phyloP scores from a whole-genome alignment of 2,113 vertebrate genomes.

The Caloenas nicobarica region DNA sequence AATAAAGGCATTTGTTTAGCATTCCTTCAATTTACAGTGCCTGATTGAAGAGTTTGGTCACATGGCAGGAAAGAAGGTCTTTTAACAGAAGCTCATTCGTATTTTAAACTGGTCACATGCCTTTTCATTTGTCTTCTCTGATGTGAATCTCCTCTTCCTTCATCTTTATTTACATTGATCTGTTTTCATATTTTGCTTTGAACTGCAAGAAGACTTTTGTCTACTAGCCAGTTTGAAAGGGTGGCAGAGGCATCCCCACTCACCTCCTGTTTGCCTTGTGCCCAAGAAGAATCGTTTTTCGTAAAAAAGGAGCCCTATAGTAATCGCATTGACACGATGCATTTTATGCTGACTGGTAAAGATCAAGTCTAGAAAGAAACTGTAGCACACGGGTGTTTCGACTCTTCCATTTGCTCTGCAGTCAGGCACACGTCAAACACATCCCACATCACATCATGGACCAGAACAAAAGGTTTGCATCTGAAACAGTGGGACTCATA shows the following conservation, averaged over 20 bases:
- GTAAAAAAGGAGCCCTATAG: not conserved
- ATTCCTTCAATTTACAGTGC: slow-evolving; percentile 7
- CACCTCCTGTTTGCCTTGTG: not conserved
- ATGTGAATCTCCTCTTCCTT: slow-evolving; percentile 6
- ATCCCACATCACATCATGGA: fast-evolving
- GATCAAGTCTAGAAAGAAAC: slow-evolving; percentile 26
- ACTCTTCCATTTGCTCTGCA: not conserved
- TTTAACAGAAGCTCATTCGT: slow-evolving; percentile 41
- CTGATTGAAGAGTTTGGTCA: slow-evolving; percentile 46
- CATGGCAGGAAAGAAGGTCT: slow-evolving; percentile 41
- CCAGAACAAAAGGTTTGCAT: not conserved
- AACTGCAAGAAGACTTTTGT: not conserved
- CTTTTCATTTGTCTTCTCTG: slow-evolving; percentile 28
- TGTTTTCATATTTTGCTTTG: not conserved
- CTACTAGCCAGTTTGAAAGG: not conserved
- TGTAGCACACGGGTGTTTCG: not conserved
- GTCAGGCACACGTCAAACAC: not conserved
- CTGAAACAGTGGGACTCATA: not conserved
- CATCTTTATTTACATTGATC: slow-evolving; percentile 2
- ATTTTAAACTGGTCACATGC: slow-evolving; percentile 50
- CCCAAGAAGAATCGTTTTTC: not conserved
- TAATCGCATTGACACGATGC: not conserved
- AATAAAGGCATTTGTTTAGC: not conserved
- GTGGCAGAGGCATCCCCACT: not conserved
- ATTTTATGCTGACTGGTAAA: slow-evolving; percentile 25